Evolutionary conservation across 2,797 vertebrate species (phyloP).

Genomic region (Diplodus sargus): DNA sequence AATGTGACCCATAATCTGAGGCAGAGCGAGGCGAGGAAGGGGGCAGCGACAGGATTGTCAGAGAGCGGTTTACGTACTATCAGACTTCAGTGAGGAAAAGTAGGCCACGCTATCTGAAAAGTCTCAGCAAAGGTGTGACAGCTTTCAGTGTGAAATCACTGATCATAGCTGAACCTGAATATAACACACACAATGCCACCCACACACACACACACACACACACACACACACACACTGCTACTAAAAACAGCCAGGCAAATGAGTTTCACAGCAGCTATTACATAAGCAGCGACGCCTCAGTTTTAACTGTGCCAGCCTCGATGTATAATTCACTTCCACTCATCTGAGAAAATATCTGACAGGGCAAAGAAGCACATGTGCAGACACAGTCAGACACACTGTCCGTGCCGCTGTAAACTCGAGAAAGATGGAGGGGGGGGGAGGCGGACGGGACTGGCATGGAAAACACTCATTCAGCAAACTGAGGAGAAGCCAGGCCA

Average conservation of each 20-base stretch:
- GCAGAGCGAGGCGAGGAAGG: slow-evolving; percentile 15
- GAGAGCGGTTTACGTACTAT: slow-evolving; percentile 23
- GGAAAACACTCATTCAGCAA: slow-evolving; percentile 82
- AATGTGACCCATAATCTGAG: slow-evolving; percentile 52
- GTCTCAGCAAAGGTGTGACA: slow-evolving; percentile 43
- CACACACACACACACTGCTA: slow-evolving; percentile 25
- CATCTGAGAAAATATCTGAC: slow-evolving; percentile 74
- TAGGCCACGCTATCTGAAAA: slow-evolving; percentile 47
- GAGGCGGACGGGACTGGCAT: slow-evolving; percentile 35
- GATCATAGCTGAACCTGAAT: slow-evolving; percentile 44
- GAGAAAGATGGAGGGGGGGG: slow-evolving; percentile 48
- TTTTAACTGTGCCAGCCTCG: slow-evolving; percentile 75
- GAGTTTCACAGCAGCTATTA: slow-evolving; percentile 81
- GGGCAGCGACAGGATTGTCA: slow-evolving; percentile 22
- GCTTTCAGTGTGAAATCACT: slow-evolving; percentile 49
- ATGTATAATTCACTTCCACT: slow-evolving; percentile 80
- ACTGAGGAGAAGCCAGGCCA: slow-evolving; percentile 66
- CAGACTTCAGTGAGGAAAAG: slow-evolving; percentile 40
- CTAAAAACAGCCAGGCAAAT: slow-evolving; percentile 73
- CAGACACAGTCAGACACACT: slow-evolving; percentile 62
- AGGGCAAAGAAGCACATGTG: slow-evolving; percentile 66
- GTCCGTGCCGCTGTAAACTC: slow-evolving; percentile 64
- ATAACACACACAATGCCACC: slow-evolving; percentile 29
- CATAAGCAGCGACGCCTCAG: slow-evolving; percentile 78
- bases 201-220: slow-evolving; percentile 29